A percentile compares a stretch with the other conserved stretches of the same genome.
Evolutionary conservation across 1,140 invertebrate genomes (phyloP).

Genomic region (Neotoxoptera formosana): DNA sequence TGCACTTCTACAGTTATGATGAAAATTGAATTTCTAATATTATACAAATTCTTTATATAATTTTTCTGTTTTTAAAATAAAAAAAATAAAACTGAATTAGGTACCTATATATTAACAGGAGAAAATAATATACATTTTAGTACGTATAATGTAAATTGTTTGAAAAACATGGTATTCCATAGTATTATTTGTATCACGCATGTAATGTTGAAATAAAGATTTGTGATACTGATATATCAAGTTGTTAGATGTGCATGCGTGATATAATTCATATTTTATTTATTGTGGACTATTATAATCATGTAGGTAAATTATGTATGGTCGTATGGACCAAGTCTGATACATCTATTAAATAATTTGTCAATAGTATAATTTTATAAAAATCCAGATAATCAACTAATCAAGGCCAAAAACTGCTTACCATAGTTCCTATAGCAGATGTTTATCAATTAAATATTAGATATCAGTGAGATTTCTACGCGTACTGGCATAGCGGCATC

Average conservation of each 20-base stretch:
- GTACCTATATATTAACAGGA: background rate
- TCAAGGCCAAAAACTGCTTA: background rate
- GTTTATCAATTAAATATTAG: background rate
- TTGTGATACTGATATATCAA: background rate
- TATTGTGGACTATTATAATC: background rate
- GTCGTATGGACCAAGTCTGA: background rate
- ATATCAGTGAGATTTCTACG: background rate
- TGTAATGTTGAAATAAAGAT: background rate
- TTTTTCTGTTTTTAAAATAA: background rate
- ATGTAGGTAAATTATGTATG: background rate
- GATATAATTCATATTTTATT: background rate
- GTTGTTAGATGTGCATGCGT: background rate
- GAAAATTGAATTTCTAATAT: background rate
- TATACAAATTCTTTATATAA: background rate
- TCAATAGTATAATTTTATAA: background rate
- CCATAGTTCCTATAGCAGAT: slow-evolving; percentile 26
- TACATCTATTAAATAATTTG: background rate
- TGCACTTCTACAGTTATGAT: background rate
- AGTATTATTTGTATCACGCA: background rate
- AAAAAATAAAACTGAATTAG: background rate
- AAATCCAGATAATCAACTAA: background rate
- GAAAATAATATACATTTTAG: background rate
- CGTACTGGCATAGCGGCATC: background rate
- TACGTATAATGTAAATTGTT: background rate
- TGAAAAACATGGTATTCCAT: background rate